Base-by-base conservation (phyloP, 2,888 invertebrate genomes). In the Diachrysia chrysitis region DNA sequence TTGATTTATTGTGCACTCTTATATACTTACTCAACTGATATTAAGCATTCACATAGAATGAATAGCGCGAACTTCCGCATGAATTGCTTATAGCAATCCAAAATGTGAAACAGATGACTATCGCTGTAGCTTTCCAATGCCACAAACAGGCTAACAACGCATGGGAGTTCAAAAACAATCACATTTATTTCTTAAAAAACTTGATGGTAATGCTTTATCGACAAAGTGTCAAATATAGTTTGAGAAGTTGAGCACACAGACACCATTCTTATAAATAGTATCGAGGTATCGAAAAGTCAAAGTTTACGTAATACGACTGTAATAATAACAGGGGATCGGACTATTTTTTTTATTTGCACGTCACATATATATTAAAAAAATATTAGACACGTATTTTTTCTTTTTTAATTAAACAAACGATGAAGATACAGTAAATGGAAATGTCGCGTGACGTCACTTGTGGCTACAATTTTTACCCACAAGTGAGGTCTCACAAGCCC, bases 301-400 rank as follows among this genome's bases (percentile, higher is more conserved):
- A 58, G 51, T 42, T 19, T 37, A 48, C 19, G 29, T 16, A 2
- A 10, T n/a, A 17, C 53, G 57, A 35, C 63, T 51, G n/a, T 63
- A n/a, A n/a, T n/a, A n/a, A n/a, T n/a, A n/a, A n/a, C n/a, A n/a
- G n/a, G n/a, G n/a, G n/a, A n/a, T n/a, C n/a, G n/a, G n/a, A n/a
- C n/a, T n/a, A n/a, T n/a, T n/a, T n/a, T n/a, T n/a, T n/a, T n/a
- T n/a, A n/a, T n/a, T n/a, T n/a, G n/a, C n/a, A n/a, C n/a, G n/a
- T n/a, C n/a, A n/a, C n/a, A n/a, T n/a, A n/a, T n/a, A n/a, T n/a
- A n/a, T n/a, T n/a, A n/a, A n/a, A n/a, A n/a, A n/a, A n/a, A n/a
- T n/a, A n/a, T n/a, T n/a, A n/a, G n/a, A n/a, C n/a, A n/a, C n/a
- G n/a, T n/a, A n/a, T n/a, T n/a, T n/a, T n/a, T n/a, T n/a, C n/a